These are phyloP conservation scores for Molanna angustata DNA, from an alignment of 2,888 invertebrate species.

Conservation along the genomic window DNA sequence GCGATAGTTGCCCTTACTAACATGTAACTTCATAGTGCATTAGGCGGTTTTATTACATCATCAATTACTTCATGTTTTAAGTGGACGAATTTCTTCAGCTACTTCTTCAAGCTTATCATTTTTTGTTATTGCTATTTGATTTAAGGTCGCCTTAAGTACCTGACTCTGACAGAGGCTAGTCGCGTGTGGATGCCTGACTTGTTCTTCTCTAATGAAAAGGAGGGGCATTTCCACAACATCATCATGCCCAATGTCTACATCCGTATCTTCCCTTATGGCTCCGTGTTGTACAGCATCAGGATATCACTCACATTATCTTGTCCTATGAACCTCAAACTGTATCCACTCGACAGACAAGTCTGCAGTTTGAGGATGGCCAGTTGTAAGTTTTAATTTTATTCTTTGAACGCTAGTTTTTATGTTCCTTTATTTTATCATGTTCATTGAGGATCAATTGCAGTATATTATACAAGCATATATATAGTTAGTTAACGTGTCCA, in stretches of 20 bases:
- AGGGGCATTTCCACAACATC: constrained; percentile 95
- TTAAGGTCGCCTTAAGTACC: constrained; percentile 86
- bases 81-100: too few species aligned
- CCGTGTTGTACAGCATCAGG: constrained; percentile 95
- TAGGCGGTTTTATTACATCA: too few species aligned
- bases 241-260: constrained; percentile 98
- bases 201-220: constrained; percentile 97
- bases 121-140: constrained; percentile 30
- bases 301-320: constrained; percentile 94
- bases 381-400: too few species aligned
- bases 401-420: too few species aligned
- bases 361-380: constrained; percentile 95
- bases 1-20: too few species aligned
- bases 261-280: constrained; percentile 91
- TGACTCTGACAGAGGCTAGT: constrained; percentile 90
- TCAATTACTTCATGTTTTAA: too few species aligned
- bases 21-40: too few species aligned
- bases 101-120: neutral
- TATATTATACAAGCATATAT: too few species aligned
- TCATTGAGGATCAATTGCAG: too few species aligned
- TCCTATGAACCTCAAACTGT: constrained; percentile 96
- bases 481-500: too few species aligned
- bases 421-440: too few species aligned
- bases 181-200: constrained; percentile 98
- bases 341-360: constrained; percentile 93